A percentile compares a stretch with the other conserved stretches of the same genome.
phyloP scores from a whole-genome alignment of 1,140 invertebrate genomes.

The Araneus ventricosus region DNA sequence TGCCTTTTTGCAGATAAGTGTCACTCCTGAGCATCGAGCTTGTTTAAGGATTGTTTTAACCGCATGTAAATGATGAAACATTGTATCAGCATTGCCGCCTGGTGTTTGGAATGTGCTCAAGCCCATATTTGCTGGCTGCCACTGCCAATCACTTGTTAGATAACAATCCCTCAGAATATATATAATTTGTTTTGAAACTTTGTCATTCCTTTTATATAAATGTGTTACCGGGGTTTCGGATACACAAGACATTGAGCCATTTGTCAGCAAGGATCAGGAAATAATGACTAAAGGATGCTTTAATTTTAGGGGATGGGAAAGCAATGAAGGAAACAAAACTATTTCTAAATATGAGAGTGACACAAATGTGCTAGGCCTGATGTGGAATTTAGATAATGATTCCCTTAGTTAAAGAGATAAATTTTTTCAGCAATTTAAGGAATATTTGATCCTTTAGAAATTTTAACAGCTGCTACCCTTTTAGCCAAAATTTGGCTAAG shows the following conservation, averaged over 20 bases:
- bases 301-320: conserved; percentile 52
- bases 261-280: background rate
- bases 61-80: background rate
- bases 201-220: conserved; percentile 54
- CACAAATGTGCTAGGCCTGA: background rate
- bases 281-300: background rate
- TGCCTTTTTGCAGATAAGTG: conserved; percentile 79
- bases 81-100: background rate
- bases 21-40: conserved; percentile 73
- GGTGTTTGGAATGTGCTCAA: background rate
- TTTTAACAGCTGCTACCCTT: background rate
- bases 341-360: background rate
- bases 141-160: background rate
- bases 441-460: too few relatives aligned
- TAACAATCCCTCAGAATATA: background rate
- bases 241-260: conserved; percentile 16
- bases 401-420: background rate
- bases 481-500: background rate
- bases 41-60: conserved; percentile 7
- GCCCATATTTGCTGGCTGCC: conserved; percentile 24
- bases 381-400: background rate
- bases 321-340: background rate
- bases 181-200: background rate
- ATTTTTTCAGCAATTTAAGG: background rate
- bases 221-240: conserved; percentile 22